These are phyloP conservation scores for Trissolcus basalis DNA, from an alignment of 1,140 invertebrate genomes.

Conservation along the genomic window DNA sequence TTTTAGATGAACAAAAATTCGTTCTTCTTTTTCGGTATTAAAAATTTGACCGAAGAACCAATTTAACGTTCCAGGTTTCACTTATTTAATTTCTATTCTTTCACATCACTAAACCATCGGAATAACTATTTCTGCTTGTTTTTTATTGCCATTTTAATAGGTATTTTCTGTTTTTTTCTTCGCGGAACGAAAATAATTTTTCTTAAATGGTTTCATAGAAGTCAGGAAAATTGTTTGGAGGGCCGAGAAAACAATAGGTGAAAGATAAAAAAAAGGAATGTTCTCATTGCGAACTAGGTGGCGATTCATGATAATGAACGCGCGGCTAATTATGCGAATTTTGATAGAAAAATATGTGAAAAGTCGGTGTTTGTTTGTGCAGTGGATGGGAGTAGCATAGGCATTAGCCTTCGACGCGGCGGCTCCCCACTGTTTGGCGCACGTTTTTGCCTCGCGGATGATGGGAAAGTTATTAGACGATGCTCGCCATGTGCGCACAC, in stretches of 20 bases:
- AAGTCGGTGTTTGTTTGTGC: slow-evolving; percentile 32
- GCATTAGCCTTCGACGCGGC: slow-evolving; percentile 9
- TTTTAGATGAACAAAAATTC: no score
- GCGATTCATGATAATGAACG: slow-evolving; percentile 34
- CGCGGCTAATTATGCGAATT: slow-evolving; percentile 39
- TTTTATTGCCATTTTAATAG: no score
- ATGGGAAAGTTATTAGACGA: slow-evolving; percentile 47
- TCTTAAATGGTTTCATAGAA: slow-evolving; percentile 6
- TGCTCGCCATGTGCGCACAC: slow-evolving; percentile 17
- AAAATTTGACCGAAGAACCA: no score
- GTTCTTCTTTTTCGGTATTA: no score
- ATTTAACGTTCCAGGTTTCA: no score
- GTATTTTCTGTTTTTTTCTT: background rate
- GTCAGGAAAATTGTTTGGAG: slow-evolving; percentile 28
- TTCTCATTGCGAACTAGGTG: slow-evolving; percentile 44
- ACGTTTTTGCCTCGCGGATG: slow-evolving; percentile 16
- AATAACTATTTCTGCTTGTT: no score
- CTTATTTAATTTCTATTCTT: no score
- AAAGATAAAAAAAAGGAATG: no score
- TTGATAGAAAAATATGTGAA: slow-evolving; percentile 36
- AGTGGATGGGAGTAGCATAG: slow-evolving; percentile 17
- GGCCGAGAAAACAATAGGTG: slow-evolving; percentile 27
- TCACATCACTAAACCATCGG: no score
- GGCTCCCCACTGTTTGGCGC: background rate
- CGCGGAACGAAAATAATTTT: no score